Conservation (phyloP, 2,797 vertebrate species). For the Anguilla marmorata region DNA sequence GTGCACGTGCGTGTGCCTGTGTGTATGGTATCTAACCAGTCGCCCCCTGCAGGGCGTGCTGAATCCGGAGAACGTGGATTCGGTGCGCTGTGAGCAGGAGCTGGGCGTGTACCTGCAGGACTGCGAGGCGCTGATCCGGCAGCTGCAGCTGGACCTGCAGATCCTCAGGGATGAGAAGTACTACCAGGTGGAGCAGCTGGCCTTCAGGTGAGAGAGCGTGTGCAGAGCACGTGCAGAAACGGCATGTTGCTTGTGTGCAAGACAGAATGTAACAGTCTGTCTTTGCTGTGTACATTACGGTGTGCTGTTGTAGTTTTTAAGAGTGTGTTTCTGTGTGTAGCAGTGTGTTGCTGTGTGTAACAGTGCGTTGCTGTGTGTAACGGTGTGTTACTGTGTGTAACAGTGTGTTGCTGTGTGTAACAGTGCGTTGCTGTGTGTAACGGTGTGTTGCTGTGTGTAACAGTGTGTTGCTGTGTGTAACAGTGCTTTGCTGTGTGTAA, state of each 20-base stretch:
- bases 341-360: no score
- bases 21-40: not conserved
- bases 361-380: not conserved
- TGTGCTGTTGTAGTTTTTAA: no score
- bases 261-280: no score
- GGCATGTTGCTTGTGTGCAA: no score
- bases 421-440: not conserved
- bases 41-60: constrained; percentile 79
- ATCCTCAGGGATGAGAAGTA: constrained; percentile 89
- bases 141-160: constrained; percentile 88
- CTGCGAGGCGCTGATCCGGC: constrained; percentile 83
- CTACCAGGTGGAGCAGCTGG: constrained; percentile 95
- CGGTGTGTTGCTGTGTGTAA: not conserved
- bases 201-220: constrained; percentile 80
- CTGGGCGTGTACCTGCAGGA: constrained; percentile 90
- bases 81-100: constrained; percentile 83
- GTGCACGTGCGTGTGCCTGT: not conserved
- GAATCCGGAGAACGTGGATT: constrained; percentile 84
- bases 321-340: no score
- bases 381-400: not conserved
- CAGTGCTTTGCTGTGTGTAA: not conserved
- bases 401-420: not conserved
- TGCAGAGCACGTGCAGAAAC: not conserved
- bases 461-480: not conserved
- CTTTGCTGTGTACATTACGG: no score